A percentile compares a stretch with the other conserved stretches of the same genome.
Conservation (phyloP, 2,113 vertebrate species). For the Baryphthengus martii region DNA sequence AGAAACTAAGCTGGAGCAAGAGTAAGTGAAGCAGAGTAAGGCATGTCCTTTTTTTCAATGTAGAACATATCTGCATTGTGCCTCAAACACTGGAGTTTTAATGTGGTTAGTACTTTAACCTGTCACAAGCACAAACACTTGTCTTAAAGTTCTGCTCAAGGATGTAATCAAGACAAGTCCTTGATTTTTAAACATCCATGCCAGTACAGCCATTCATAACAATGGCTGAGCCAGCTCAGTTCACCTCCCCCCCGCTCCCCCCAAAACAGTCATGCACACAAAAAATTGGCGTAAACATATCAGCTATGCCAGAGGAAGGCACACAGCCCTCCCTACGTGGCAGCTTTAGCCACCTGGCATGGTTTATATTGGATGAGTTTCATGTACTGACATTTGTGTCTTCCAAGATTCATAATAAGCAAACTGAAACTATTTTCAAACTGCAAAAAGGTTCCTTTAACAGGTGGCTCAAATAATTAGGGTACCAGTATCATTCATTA, state of each 20-base stretch:
- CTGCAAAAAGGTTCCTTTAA: constrained; percentile 50
- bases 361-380: constrained; percentile 65
- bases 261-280: constrained; percentile 64
- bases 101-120: constrained; percentile 71
- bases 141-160: constrained; percentile 54
- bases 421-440: constrained; percentile 66
- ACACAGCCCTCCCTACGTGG: constrained; percentile 54
- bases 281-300: constrained; percentile 56
- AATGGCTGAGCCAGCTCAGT: constrained; percentile 32
- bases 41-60: background rate
- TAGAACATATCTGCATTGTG: constrained; percentile 71
- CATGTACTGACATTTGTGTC: constrained; percentile 77
- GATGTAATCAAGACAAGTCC: constrained; percentile 58
- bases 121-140: constrained; percentile 68
- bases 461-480: constrained; percentile 57
- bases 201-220: background rate
- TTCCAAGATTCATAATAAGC: constrained; percentile 75
- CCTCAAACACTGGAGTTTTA: constrained; percentile 63
- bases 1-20: constrained; percentile 6
- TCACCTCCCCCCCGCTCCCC: constrained; percentile 13
- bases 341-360: constrained; percentile 63
- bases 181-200: constrained; percentile 46
- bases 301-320: constrained; percentile 58
- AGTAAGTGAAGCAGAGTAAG: constrained; percentile 26
- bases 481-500: background rate